These are phyloP conservation scores for Catalaphyllia jardinei DNA, from an alignment of 64 coral and sea anemone genomes.

Conservation along the genomic window DNA sequence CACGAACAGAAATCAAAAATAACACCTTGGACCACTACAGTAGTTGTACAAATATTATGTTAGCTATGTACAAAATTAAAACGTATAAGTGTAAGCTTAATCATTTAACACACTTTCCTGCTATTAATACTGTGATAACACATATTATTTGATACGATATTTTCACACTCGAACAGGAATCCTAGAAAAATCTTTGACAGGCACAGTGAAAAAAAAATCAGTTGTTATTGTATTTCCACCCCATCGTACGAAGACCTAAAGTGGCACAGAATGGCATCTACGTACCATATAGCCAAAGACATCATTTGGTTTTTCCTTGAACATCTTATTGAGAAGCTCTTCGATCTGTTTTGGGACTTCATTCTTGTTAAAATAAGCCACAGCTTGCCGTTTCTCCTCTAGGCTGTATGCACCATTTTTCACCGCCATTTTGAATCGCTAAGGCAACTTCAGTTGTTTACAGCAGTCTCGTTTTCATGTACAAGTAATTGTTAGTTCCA, in stretches of 20 bases:
- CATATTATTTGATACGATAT: no score
- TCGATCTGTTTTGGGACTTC: constrained; percentile 92
- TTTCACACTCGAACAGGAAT: no score
- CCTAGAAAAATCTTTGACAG: background rate
- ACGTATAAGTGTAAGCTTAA: no score
- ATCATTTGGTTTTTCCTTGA: constrained; percentile 86
- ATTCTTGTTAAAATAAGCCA: constrained; percentile 87
- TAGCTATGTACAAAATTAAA: no score
- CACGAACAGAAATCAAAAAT: no score
- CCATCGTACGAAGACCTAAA: background rate
- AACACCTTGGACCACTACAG: no score
- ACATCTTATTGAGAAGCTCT: constrained; percentile 92
- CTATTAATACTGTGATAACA: no score
- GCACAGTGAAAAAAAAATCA: background rate
- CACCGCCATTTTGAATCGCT: constrained; percentile 92
- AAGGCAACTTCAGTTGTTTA: constrained; percentile 23
- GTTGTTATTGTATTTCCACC: background rate
- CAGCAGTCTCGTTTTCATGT: constrained; percentile 17
- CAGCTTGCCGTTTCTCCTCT: constrained; percentile 81
- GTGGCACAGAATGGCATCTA: background rate
- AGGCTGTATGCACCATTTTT: constrained; percentile 70
- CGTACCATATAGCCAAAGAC: constrained; percentile 95
- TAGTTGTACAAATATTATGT: no score
- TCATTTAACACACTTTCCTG: no score
- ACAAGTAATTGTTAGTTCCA: background rate